Evolutionary conservation across 2,888 invertebrate genomes (phyloP), one percentile per base, ranked within the genome.

Genomic region (Aleiodes leptofemur): DNA sequence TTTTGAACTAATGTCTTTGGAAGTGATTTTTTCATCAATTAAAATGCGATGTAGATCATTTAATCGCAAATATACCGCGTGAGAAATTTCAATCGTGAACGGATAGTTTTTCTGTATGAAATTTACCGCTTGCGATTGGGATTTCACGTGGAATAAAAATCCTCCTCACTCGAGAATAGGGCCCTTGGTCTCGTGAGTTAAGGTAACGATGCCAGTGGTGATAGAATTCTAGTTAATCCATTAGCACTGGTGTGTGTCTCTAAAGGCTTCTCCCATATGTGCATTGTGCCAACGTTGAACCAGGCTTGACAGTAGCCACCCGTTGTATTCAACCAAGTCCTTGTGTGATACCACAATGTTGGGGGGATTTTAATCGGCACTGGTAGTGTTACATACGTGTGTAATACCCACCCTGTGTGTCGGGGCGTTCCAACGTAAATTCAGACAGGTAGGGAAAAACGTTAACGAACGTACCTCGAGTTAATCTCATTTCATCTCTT

Each of bases 281-380:
- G 43, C 16, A 14, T 38, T 34, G 34, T 23, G 31, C 5, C 55
- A 14, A 55, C 14, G 55, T 9, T 4, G 59, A 72, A 73, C 70
- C 70, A 72, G 61, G 72, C 59, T 23, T 50, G 73, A 70, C 72
- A 77, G 74, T 72, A 61, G 61, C 53, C 23, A 9, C 64, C 34
- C 70, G 50, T 23, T 57, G 56, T 7, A n/a, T 61, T 38, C 43
- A 43, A 13, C 61, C 43, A 43, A 43, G 43, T 43, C 43, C 38
- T 23, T 61, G 34, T 61, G 61, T 61, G 61, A 38, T 61, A 61
- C 43, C 61, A 61, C 43, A 61, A 61, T 61, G 34, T 43, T 43
- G 61, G 43, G 23, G 23, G 43, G 16, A 43, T 43, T 61, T 38
- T 61, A 34, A 61, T 61, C 43, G 43, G 43, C 1, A 43, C 34